Base-by-base conservation (phyloP, 2,797 vertebrate species). In the Decapterus maruadsi region DNA sequence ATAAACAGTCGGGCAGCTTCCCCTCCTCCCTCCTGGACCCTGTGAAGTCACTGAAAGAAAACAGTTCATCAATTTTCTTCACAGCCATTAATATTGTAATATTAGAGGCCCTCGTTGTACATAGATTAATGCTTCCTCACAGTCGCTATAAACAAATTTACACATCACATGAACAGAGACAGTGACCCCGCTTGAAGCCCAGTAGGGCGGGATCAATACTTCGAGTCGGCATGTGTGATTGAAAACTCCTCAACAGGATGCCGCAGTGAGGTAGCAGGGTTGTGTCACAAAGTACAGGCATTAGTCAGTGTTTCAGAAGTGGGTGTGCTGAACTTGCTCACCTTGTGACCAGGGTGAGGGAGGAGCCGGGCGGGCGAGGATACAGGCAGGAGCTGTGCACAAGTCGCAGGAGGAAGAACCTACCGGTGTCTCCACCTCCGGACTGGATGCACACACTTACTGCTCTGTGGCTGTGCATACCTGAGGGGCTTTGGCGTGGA, bases 1-100 rank as follows among this genome's bases (percentile, higher is more conserved):
- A 95, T 95, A 96, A 95, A 95, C 93, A 95, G 83, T 89, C 72
- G 83, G 90, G 86, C 92, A 77, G 91, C 90, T 85, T 31, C 85
- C 88, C 90, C 92, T 82, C 89, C 90, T 85, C 85, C 89, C 88
- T 78, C 67, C 66, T 81, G 87, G 92, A 92, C 88, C 89, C 86
- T 91, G 90, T 92, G 93, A 94, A 95, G 93, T 92, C 90, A 86
- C 87, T 83, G 87, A 93, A 94, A 93, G 93, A 94, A 95, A 95
- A 95, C 93, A 94, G 73, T 94, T 94, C 89, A 95, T 95, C 93
- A 94, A 95, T 95, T 94, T 95, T 94, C 90, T 91, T 94, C 94
- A 93, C 79, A 74, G 83, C 77, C 85, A 84, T 91, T 92, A 92
- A 85, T 87, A 85, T 77, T 90, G 87, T 85, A 89, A 89, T 89